A percentile compares a stretch with the other conserved stretches of the same genome.
Evolutionary conservation across 1,140 invertebrate species (phyloP).

Genomic region (Scaptodrosophila lebanonensis): DNA sequence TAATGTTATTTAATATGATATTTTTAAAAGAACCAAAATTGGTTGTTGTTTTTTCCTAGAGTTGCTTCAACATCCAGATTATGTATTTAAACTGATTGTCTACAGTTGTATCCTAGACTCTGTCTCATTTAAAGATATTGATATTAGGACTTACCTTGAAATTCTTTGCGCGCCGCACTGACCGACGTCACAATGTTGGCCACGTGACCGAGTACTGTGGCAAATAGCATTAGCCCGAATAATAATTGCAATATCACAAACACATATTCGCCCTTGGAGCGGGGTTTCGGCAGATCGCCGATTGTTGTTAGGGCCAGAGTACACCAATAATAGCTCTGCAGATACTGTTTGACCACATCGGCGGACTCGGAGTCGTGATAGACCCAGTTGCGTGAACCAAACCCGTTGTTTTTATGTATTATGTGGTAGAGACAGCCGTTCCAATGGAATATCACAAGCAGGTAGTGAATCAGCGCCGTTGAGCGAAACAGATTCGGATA

Average conservation of each 20-base stretch:
- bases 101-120: neutral
- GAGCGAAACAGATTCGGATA: conserved; percentile 98
- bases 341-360: conserved; percentile 95
- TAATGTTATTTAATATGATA: too few relatives aligned
- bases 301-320: conserved; percentile 96
- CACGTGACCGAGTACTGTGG: conserved; percentile 94
- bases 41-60: too few relatives aligned
- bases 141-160: conserved; percentile 87
- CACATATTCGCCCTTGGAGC: conserved; percentile 93
- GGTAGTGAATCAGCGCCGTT: conserved; percentile 95
- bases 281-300: conserved; percentile 86
- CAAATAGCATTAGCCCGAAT: conserved; percentile 93
- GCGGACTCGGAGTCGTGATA: conserved; percentile 88
- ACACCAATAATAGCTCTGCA: conserved; percentile 99
- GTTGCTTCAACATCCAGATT: too few relatives aligned
- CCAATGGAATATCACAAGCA: conserved; percentile 99
- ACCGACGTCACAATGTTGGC: conserved; percentile 97
- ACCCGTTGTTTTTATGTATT: conserved; percentile 95
- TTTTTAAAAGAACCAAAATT: too few relatives aligned
- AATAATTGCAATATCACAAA: conserved; percentile 94
- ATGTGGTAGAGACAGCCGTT: conserved; percentile 98
- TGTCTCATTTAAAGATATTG: conserved; percentile 1
- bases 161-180: conserved; percentile 94
- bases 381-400: conserved; percentile 94
- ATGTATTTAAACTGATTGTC: too few relatives aligned